A percentile compares a stretch with the other conserved stretches of the same genome.
These are phyloP conservation scores for Pelagia noctiluca DNA, from an alignment of 30 jellyfish, hydroid and myxozoan genomes.

Conservation along the genomic window DNA sequence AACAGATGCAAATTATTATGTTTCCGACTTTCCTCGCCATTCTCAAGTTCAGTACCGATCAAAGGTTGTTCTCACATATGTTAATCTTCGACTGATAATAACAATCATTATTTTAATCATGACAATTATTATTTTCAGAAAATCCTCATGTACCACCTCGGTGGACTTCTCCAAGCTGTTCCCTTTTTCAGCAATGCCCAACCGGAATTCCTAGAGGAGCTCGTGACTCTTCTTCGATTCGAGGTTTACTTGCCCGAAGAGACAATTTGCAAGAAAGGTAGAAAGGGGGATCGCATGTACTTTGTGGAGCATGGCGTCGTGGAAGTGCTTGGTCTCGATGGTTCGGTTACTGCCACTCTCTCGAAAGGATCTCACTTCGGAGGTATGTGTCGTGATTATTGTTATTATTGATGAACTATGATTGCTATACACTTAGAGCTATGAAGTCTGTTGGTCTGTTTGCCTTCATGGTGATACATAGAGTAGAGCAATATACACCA, in stretches of 20 bases:
- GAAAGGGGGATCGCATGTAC: conserved; percentile 60
- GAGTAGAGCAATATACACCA: no score
- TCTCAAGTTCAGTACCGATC: no score
- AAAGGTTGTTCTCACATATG: background rate
- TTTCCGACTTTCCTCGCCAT: no score
- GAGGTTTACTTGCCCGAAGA: conserved; percentile 58
- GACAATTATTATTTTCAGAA: conserved; percentile 14
- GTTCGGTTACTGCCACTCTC: conserved; percentile 51
- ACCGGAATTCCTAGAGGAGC: conserved; percentile 46
- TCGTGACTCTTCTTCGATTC: conserved; percentile 37
- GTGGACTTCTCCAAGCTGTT: conserved; percentile 56
- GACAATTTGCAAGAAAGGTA: conserved; percentile 48
- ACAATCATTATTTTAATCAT: background rate
- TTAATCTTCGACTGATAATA: no score
- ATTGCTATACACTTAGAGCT: no score
- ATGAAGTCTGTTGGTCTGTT: no score
- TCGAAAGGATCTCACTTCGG: conserved; percentile 71
- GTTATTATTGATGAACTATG: background rate
- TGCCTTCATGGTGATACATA: no score
- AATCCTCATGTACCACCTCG: conserved; percentile 56
- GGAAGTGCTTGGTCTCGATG: conserved; percentile 48
- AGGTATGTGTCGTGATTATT: conserved; percentile 22
- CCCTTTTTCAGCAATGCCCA: conserved; percentile 66
- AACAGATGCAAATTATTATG: background rate
- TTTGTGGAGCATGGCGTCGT: conserved; percentile 68